Base-by-base conservation (phyloP, 2,113 vertebrate species). In the Ovibos moschatus region DNA sequence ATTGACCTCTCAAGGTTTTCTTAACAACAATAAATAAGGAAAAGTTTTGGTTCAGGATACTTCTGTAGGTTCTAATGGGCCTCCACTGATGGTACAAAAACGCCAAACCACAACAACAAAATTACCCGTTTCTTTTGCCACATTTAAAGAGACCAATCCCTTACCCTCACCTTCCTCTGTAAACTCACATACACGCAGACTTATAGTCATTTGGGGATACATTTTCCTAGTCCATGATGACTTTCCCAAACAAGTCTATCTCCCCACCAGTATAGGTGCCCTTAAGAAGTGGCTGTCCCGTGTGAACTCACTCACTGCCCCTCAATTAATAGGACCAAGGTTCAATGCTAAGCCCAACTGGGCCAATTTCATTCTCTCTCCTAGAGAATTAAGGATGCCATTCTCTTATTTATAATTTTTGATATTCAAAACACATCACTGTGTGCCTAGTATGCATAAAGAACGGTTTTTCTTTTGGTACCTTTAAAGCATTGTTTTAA, bases 1-100 rank as follows among this genome's bases (percentile, higher is more conserved):
- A 53, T 50, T 81, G 53, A 84, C n/a, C 6, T 82, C 4, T 64
- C 45, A 55, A 89, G 6, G 15, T 57, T 81, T 53, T 7, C 43
- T 87, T 55, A 60, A 36, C 25, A 45, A 47, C 9, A 83, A 55
- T 19, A 87, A 94, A 71, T 47, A 78, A 94, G 87, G n/a, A 64
- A 55, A 67, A 58, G 6, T 2, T 36, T 97, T 43, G 57, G 3
- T 57, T 95, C 19, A 50, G 51, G 36, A 55, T 47, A 86, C 1
- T 21, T 74, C 19, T 11, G 33, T 12, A 15, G 11, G 91, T 28
- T n/a, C 64, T 5, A 5, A n/a, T 17, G 33, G 43, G 21, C 28
- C 47, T 76, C 36, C 60, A 45, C 6, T 33, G 21, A 71, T 83
- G 19, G 40, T 33, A 93, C 17, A 4, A 47, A 93, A 89, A 79